Base-by-base conservation (phyloP, 2,113 vertebrate species). In the Oreochromis niloticus region DNA sequence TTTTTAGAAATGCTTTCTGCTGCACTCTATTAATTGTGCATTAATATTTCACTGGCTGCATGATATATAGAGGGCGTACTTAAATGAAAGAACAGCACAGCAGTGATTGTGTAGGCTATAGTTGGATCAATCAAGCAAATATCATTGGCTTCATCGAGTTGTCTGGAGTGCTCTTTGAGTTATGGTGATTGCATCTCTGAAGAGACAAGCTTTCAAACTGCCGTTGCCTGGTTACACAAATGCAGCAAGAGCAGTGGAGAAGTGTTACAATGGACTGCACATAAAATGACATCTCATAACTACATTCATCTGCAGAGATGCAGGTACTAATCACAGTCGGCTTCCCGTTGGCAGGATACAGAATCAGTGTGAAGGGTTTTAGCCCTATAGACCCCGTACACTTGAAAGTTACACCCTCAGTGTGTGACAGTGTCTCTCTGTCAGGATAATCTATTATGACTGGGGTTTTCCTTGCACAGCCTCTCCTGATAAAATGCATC, bases 161-260 rank as follows among this genome's bases (percentile, higher is more conserved):
- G 94, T 94, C 91, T 93, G 89, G 93, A 94, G 92, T 89, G 92
- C 92, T 95, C 94, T 94, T 91, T 94, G 95, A 96, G 93, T 95
- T 96, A 90, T 94, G 89, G 89, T 95, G 96, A 96, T 96, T 95
- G 93, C 68, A 86, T 89, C 88, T 95, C 87, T 95, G 85, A 93
- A 94, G 92, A 95, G 94, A 92, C 89, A 91, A 87, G 92, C 95
- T 93, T 96, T 96, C 88, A 96, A 91, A 95, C 91, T 82, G 93
- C 87, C 22, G 95, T 96, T 96, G 95, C 95, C 94, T 94, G 91
- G 96, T 93, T 94, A 96, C 96, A 81, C 89, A 95, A 95, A 95
- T 95, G 94, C 95, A 95, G 92, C 85, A 84, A 91, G 89, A 94
- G 90, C 92, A 87, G 81, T 92, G 92, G 89, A 92, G 93, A 95